phyloP scores from a whole-genome alignment of 1,140 invertebrate species.

The Diorhabda sublineata region DNA sequence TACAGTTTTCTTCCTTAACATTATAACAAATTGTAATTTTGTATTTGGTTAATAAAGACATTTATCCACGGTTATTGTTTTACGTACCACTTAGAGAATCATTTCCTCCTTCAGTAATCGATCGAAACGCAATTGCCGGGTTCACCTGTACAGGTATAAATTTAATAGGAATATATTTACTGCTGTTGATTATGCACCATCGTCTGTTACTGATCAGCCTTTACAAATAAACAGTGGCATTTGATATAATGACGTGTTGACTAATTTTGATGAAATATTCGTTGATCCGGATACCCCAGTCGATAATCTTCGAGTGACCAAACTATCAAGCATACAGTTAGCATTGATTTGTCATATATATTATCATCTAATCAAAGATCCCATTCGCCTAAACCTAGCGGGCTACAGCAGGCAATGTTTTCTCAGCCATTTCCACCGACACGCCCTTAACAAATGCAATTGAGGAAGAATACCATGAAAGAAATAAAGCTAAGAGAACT shows the following conservation, averaged over 20 bases:
- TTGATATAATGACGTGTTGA: not conserved
- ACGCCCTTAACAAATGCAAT: not conserved
- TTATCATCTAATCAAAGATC: not conserved
- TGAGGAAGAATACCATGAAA: not conserved
- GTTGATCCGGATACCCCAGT: not conserved
- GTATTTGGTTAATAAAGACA: too few relatives aligned
- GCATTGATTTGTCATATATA: not conserved
- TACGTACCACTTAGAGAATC: not conserved
- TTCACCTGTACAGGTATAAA: conserved; percentile 4
- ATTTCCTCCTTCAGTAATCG: conserved; percentile 2
- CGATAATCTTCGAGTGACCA: not conserved
- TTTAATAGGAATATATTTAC: conserved; percentile 6
- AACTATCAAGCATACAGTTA: not conserved
- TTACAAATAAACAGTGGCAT: not conserved
- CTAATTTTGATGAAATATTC: not conserved
- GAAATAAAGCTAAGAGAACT: not conserved
- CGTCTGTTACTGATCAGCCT: not conserved
- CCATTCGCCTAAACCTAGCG: not conserved
- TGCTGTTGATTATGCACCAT: not conserved
- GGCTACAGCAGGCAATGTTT: not conserved
- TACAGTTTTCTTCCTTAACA: too few relatives aligned
- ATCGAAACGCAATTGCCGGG: not conserved
- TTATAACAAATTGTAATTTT: too few relatives aligned
- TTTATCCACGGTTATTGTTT: too few relatives aligned
- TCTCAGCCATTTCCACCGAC: not conserved